These are phyloP conservation scores for Perdita meconis DNA, from an alignment of 2,888 invertebrate genomes.

Conservation along the genomic window DNA sequence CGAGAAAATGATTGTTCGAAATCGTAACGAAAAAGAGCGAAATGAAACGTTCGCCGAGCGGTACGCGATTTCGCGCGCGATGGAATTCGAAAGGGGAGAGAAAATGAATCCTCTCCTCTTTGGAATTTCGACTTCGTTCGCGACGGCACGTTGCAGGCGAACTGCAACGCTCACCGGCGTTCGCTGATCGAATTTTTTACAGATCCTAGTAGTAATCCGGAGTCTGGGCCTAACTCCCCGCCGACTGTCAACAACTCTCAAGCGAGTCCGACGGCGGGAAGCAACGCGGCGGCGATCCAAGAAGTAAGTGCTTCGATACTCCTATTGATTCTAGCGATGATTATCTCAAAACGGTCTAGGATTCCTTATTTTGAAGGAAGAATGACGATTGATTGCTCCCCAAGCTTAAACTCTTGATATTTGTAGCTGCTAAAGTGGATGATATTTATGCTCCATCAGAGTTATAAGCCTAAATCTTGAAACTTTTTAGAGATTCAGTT, in stretches of 20 bases:
- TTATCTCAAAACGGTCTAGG: no score
- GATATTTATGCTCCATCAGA: no score
- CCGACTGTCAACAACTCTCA: constrained; percentile 86
- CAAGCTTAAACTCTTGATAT: no score
- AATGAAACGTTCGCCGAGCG: background rate
- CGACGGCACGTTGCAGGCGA: constrained; percentile 31
- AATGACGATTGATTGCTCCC: no score
- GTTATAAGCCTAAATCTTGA: no score
- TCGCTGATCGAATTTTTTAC: constrained; percentile 65
- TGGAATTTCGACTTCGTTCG: constrained; percentile 21
- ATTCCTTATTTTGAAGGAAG: no score
- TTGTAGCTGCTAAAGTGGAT: no score
- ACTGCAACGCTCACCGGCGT: constrained; percentile 7
- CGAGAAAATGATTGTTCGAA: background rate
- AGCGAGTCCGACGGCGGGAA: constrained; percentile 88
- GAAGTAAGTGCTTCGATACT: constrained; percentile 86
- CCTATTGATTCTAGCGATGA: no score
- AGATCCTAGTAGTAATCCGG: constrained; percentile 88
- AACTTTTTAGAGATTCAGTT: no score
- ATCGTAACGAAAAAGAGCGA: background rate
- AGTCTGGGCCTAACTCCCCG: constrained; percentile 91
- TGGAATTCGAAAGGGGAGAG: background rate
- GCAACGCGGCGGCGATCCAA: constrained; percentile 89
- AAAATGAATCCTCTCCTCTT: background rate
- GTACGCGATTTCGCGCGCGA: constrained; percentile 10